A percentile compares a stretch with the other conserved stretches of the same genome.
Conservation (phyloP, 2,113 vertebrate genomes). For the Nibea coibor region DNA sequence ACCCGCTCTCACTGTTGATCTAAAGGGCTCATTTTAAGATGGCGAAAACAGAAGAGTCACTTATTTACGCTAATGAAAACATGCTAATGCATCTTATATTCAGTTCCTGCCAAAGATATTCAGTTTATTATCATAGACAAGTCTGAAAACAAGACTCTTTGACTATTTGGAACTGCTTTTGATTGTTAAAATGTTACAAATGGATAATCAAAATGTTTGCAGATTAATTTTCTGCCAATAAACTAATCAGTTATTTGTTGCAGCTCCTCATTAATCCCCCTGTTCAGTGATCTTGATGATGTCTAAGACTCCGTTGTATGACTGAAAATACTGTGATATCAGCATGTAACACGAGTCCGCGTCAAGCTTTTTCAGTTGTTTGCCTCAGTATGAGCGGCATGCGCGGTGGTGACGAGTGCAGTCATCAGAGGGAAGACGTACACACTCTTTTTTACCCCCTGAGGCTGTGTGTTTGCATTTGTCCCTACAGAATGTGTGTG, state of each 20-base stretch:
- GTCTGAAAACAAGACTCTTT: not conserved
- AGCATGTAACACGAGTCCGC: slow-evolving; percentile 2
- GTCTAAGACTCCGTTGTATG: not conserved
- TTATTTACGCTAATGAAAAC: no score
- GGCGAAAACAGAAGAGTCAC: no score
- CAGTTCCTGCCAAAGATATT: not conserved
- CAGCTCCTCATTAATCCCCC: not conserved
- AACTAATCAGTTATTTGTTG: not conserved
- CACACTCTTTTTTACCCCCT: slow-evolving; percentile 43
- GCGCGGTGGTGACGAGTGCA: slow-evolving; percentile 52
- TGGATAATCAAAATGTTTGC: no score
- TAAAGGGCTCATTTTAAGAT: no score
- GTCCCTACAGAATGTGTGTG: slow-evolving; percentile 61
- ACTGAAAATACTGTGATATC: not conserved
- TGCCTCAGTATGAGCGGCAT: slow-evolving; percentile 54
- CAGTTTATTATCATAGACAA: not conserved
- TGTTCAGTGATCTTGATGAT: not conserved
- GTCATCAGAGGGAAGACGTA: slow-evolving; percentile 54
- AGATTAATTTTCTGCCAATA: no score
- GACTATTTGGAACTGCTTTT: not conserved
- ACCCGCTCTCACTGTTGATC: no score
- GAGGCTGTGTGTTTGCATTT: slow-evolving; percentile 72
- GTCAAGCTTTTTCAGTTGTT: slow-evolving; percentile 61
- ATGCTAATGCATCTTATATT: no score
- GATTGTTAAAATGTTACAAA: not conserved